Conservation (phyloP, 2,888 invertebrate genomes). For the Idaea straminata region DNA sequence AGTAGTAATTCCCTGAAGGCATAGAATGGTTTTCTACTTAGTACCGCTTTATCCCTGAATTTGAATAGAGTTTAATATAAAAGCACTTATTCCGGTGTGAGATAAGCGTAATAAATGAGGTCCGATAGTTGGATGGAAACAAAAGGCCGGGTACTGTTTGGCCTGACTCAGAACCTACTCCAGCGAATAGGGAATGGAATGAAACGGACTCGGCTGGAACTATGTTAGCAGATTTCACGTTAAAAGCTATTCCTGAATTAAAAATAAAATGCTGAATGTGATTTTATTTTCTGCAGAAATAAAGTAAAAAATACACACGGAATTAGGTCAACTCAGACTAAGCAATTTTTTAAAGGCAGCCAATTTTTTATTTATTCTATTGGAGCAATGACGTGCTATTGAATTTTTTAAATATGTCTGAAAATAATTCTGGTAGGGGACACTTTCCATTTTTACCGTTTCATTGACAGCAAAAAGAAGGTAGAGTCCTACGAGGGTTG, state of each 20-base stretch:
- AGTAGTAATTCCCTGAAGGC: background rate
- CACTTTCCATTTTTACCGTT: slow-evolving; percentile 19
- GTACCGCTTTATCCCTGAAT: slow-evolving; percentile 11
- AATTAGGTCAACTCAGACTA: slow-evolving; percentile 6
- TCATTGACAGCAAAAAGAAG: slow-evolving; percentile 17
- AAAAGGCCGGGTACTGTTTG: slow-evolving; percentile 50
- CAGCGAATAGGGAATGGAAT: slow-evolving; percentile 32
- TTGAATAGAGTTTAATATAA: slow-evolving; percentile 25
- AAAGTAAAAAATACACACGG: slow-evolving; percentile 13
- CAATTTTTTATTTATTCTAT: background rate
- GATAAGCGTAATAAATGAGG: slow-evolving; percentile 44
- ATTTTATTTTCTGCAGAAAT: slow-evolving; percentile 16
- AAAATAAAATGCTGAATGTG: slow-evolving; percentile 23
- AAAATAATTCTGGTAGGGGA: slow-evolving; percentile 4
- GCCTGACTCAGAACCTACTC: slow-evolving; percentile 46
- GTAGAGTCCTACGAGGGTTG: slow-evolving; percentile 22
- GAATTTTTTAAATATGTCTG: background rate
- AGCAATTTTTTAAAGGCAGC: too few species aligned
- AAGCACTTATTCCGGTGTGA: slow-evolving; percentile 32
- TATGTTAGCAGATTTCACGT: slow-evolving; percentile 36
- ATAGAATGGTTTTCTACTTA: background rate
- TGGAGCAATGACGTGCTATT: background rate
- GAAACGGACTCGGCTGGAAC: slow-evolving; percentile 40
- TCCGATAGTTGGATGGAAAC: slow-evolving; percentile 45
- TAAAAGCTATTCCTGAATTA: slow-evolving; percentile 29